These are phyloP conservation scores for Cyrtodaria siliqua DNA, from an alignment of 2,888 invertebrate genomes.

Conservation along the genomic window DNA sequence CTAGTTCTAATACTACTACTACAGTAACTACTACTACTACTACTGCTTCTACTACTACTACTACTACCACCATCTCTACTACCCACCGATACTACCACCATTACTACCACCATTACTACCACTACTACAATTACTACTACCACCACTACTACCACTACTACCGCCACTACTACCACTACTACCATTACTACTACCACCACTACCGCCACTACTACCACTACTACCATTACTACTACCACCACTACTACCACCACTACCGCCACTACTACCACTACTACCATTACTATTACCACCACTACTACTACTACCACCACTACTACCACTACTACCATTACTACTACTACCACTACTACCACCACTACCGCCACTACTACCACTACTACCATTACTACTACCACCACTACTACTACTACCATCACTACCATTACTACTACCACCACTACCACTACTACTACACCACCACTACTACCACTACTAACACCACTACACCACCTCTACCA, in stretches of 20 bases:
- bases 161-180: neutral
- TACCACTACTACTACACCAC: slow-evolving; percentile 4
- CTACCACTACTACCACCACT: slow-evolving; percentile 3
- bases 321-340: slow-evolving; percentile 3
- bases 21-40: too few species aligned
- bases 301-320: slow-evolving; percentile 5
- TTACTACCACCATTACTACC: slow-evolving; percentile 1
- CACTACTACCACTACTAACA: too few species aligned
- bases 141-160: slow-evolving; percentile 1
- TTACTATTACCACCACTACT: neutral
- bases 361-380: slow-evolving; percentile 8
- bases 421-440: slow-evolving; percentile 5
- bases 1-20: too few species aligned
- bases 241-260: neutral
- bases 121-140: too few species aligned
- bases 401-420: neutral
- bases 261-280: neutral
- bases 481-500: too few species aligned
- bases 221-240: slow-evolving; percentile 1
- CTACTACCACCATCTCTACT: too few species aligned
- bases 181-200: slow-evolving; percentile 12
- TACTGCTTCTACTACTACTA: too few species aligned
- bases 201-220: slow-evolving; percentile 7
- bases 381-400: slow-evolving; percentile 6
- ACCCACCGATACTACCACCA: neutral